Conservation (phyloP, 1,140 invertebrate genomes). For the Lerema accius region DNA sequence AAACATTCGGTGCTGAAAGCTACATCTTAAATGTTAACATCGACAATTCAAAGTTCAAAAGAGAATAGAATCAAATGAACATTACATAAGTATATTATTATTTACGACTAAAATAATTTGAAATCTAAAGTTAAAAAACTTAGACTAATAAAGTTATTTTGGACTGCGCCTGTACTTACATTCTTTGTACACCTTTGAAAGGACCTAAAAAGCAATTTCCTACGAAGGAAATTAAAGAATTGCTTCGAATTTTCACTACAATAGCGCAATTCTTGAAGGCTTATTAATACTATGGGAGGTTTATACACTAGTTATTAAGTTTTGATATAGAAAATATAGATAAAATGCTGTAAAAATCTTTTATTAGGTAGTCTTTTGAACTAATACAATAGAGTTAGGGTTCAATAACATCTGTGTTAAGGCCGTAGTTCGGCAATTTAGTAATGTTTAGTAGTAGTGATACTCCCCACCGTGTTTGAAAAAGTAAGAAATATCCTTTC, state of each 20-base stretch:
- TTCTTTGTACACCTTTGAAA: constrained; percentile 31
- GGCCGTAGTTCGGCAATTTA: no score
- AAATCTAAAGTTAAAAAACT: no score
- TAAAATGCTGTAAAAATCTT: background rate
- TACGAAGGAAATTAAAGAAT: constrained; percentile 63
- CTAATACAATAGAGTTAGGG: background rate
- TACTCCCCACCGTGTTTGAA: no score
- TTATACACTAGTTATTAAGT: background rate
- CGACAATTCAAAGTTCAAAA: no score
- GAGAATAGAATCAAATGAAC: no score
- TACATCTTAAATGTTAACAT: no score
- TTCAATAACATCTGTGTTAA: background rate
- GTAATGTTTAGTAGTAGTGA: no score
- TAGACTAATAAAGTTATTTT: constrained; percentile 37
- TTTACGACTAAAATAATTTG: no score
- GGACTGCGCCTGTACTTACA: constrained; percentile 17
- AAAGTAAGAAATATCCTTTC: no score
- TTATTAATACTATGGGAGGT: constrained; percentile 22
- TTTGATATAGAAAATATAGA: constrained; percentile 4
- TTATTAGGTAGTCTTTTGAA: background rate
- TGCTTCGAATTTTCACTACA: constrained; percentile 40
- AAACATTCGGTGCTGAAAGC: no score
- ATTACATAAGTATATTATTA: no score
- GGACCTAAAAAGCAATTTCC: constrained; percentile 65
- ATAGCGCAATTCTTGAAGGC: constrained; percentile 25